Percentiles rank a stretch among this genome's conserved stretches.
phyloP scores from a whole-genome alignment of 2,113 vertebrate genomes.

The Cathartes aura region DNA sequence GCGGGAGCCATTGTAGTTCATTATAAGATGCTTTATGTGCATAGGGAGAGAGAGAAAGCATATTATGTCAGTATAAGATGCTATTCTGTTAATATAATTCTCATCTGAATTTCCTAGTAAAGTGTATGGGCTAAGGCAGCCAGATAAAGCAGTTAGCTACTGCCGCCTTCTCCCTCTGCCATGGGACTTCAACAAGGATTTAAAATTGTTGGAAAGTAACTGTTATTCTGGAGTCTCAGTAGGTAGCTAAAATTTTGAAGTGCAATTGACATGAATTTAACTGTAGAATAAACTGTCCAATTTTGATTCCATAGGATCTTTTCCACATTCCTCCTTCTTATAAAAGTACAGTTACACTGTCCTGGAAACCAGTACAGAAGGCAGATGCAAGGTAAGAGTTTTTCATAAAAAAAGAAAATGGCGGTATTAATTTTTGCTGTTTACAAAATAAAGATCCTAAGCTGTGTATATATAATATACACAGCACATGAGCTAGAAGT shows the following conservation, averaged over 20 bases:
- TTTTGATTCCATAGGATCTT: constrained; percentile 86
- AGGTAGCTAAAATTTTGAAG: neutral
- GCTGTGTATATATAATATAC: neutral
- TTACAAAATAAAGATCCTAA: neutral
- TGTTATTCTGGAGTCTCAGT: neutral
- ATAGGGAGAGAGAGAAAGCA: neutral
- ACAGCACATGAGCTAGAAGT: neutral
- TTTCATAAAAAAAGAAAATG: neutral
- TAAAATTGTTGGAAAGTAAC: neutral
- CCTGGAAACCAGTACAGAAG: constrained; percentile 98
- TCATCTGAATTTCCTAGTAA: neutral
- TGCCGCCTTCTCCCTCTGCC: neutral
- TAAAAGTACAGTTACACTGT: constrained; percentile 96
- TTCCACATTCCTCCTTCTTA: constrained; percentile 99
- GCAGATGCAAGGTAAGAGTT: constrained; percentile 84
- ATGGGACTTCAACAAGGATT: neutral
- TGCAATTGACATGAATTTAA: neutral
- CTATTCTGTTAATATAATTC: neutral
- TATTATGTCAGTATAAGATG: neutral
- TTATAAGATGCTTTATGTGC: neutral
- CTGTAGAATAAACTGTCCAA: neutral
- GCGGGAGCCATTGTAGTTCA: neutral
- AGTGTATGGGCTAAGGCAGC: neutral
- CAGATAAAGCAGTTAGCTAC: neutral
- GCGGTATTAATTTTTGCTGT: neutral